These are phyloP conservation scores for Atlantisia rogersi DNA, from an alignment of 2,113 vertebrate species.

Conservation along the genomic window DNA sequence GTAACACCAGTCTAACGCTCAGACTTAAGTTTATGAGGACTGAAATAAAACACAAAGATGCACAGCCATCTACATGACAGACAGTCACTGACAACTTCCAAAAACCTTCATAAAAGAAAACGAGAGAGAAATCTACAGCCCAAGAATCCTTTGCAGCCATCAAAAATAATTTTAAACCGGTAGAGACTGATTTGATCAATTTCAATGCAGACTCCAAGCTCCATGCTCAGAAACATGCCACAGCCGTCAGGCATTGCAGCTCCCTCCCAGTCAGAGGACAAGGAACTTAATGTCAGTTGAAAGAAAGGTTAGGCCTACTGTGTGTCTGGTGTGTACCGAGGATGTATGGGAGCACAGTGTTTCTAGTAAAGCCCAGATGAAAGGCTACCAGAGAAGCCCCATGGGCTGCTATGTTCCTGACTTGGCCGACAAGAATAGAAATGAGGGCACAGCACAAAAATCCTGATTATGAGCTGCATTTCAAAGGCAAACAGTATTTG, in stretches of 20 bases:
- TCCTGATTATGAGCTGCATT: not conserved
- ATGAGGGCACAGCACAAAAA: not conserved
- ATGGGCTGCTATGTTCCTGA: not conserved
- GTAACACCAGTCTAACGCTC: not conserved
- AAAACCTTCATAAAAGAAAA: not conserved
- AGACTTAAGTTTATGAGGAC: not conserved
- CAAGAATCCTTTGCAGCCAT: not conserved
- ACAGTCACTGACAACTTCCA: not conserved
- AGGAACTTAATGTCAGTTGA: not conserved
- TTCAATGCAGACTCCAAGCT: not conserved
- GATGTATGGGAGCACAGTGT: not conserved
- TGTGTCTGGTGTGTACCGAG: not conserved
- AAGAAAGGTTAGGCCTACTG: not conserved
- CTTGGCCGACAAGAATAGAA: not conserved
- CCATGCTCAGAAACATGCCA: not conserved
- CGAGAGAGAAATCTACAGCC: not conserved
- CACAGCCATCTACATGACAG: not conserved
- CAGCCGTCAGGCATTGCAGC: not conserved
- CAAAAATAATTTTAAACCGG: not conserved
- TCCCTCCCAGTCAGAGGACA: not conserved
- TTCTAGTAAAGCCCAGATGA: not conserved
- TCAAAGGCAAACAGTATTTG: not conserved
- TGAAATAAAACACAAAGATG: not conserved
- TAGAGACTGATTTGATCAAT: not conserved
- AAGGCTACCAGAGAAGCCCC: not conserved